Conservation (phyloP, 2,888 invertebrate genomes). For the Nemurella pictetii region DNA sequence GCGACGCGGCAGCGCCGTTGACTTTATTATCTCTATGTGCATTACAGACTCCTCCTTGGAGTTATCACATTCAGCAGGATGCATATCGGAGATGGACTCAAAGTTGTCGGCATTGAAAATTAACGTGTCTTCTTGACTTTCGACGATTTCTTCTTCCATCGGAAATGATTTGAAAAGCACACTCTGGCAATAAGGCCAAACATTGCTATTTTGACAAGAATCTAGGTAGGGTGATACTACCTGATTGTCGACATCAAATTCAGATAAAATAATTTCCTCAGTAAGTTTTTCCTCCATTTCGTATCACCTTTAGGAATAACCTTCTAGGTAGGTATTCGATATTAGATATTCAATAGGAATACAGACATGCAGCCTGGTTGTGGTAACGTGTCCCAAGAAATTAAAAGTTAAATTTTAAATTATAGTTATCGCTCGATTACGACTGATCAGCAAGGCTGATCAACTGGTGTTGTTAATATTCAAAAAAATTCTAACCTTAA, state of each 20-base stretch:
- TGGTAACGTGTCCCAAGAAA: too few species aligned
- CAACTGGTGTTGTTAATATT: too few species aligned
- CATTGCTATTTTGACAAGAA: background rate
- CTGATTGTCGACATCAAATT: background rate
- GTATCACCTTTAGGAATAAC: too few species aligned
- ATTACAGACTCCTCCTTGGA: conserved; percentile 36
- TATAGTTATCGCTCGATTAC: too few species aligned
- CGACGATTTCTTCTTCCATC: conserved; percentile 1
- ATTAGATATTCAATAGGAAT: too few species aligned
- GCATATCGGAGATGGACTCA: too few species aligned
- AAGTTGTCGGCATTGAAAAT: background rate
- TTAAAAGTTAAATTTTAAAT: too few species aligned
- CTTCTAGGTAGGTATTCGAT: too few species aligned
- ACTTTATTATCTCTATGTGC: conserved; percentile 38
- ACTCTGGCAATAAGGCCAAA: background rate
- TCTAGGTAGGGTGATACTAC: background rate
- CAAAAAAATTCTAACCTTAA: too few species aligned
- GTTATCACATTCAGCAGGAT: too few species aligned
- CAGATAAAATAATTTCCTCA: background rate
- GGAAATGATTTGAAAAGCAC: background rate
- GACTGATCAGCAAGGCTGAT: too few species aligned
- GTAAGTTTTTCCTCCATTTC: background rate
- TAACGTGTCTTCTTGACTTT: background rate
- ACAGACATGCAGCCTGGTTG: too few species aligned
- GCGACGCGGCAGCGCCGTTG: conserved; percentile 13